Evolutionary conservation across 1,140 invertebrate genomes (phyloP), one percentile per base, ranked within the genome.

Genomic region (Zaprionus taronus): DNA sequence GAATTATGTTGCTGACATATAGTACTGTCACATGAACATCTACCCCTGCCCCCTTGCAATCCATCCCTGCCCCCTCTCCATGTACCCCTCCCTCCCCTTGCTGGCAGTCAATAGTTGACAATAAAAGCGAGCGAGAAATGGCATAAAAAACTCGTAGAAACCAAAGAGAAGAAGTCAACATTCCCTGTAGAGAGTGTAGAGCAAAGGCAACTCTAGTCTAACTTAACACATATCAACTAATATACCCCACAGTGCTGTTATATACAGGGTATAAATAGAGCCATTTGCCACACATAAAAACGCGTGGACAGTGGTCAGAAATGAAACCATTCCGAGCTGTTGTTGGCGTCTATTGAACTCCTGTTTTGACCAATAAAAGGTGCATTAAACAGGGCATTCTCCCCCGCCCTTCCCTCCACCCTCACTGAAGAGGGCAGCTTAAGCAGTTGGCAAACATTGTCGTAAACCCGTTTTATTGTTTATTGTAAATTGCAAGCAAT

Each of bases 1-100:
- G 89, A 91, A 91, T 91, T 91, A 91, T 91, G 89, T 83, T 83
- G 81, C 85, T 81, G 81, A 90, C 81, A 89, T 90, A 80, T 79
- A 84, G 65, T 71, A 65, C 83, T 66, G 79, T 82, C 77, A 79
- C 41, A 65, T 38, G 64, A 44, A 2, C 58, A 24, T 11, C 22
- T 24, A 24, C 26, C 56, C 22, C 38, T 20, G 47, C 38, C 63
- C n/a, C 17, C 1, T 2, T 17, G 14, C 1, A 6, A 28, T 20
- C 1, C 44, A 14, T 0, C 17, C 17, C n/a, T 6, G 3, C n/a
- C 44, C 5, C 17, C 47, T 15, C 9, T 5, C 2, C 5, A 5
- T 9, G n/a, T 49, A 41, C 15, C 15, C 2, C 38, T 41, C 15
- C 47, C 17, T 49, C 26, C 66, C 6, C 22, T 51, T 31, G 44